Conservation (phyloP, 64 coral and sea anemone species). For the Montipora efflorescens region DNA sequence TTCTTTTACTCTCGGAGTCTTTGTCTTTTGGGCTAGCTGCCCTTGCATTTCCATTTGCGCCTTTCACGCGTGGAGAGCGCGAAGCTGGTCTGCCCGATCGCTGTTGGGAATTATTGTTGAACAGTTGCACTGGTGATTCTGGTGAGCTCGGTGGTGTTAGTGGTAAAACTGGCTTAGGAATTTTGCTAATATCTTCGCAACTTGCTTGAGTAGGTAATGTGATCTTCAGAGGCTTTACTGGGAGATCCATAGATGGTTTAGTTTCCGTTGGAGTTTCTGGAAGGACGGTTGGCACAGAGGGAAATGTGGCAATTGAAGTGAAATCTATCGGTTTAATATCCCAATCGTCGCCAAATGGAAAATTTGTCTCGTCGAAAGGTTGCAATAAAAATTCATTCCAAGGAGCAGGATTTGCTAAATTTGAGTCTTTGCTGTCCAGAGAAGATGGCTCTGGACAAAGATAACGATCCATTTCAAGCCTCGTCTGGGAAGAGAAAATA, state of each 20-base stretch:
- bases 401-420: constrained; percentile 87
- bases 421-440: constrained; percentile 80
- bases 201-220: constrained; percentile 78
- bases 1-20: constrained; percentile 91
- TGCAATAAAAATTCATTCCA: constrained; percentile 98
- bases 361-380: constrained; percentile 89
- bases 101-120: constrained; percentile 73
- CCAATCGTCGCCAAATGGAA: constrained; percentile 95
- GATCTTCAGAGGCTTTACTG: constrained; percentile 96
- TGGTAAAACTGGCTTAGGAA: constrained; percentile 94
- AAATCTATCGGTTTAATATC: constrained; percentile 98
- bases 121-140: constrained; percentile 77
- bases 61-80: constrained; percentile 81
- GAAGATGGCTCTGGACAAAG: constrained; percentile 93
- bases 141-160: constrained; percentile 98
- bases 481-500: constrained; percentile 83
- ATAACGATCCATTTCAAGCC: constrained; percentile 99
- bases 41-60: constrained; percentile 58
- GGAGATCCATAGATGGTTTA: constrained; percentile 89
- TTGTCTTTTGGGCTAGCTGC: constrained; percentile 82
- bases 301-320: constrained; percentile 77
- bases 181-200: constrained; percentile 86
- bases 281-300: constrained; percentile 81
- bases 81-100: constrained; percentile 68
- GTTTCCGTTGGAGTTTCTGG: constrained; percentile 93